These are phyloP conservation scores for Chaenogobius annularis DNA, from an alignment of 2,113 vertebrate genomes.

Conservation along the genomic window DNA sequence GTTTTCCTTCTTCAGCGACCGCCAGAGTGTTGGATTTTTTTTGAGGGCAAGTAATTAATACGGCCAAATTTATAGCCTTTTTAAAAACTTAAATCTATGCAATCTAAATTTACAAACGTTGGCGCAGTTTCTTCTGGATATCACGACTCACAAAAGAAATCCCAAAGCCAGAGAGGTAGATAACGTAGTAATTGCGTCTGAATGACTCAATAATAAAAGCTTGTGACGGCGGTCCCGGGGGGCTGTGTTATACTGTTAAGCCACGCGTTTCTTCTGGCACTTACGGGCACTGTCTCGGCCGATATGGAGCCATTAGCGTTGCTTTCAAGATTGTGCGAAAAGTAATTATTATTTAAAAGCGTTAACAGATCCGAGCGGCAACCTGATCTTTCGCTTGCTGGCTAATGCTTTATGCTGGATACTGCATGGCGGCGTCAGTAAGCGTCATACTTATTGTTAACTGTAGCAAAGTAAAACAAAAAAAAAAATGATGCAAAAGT, in stretches of 20 bases:
- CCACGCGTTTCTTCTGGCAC: neutral
- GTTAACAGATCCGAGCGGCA: neutral
- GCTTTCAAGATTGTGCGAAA: neutral
- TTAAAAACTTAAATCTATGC: neutral
- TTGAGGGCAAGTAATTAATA: slow-evolving; percentile 9
- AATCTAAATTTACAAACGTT: neutral
- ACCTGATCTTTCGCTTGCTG: neutral
- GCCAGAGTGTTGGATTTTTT: slow-evolving; percentile 51
- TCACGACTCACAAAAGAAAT: neutral
- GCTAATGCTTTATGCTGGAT: too few species aligned
- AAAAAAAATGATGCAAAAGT: too few species aligned
- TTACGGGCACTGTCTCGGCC: slow-evolving; percentile 14
- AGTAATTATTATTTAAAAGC: neutral
- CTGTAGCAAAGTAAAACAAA: too few species aligned
- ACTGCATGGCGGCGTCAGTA: neutral
- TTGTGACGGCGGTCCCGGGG: slow-evolving; percentile 2
- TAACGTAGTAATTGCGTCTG: slow-evolving; percentile 20
- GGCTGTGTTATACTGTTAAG: slow-evolving; percentile 5
- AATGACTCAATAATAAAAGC: slow-evolving; percentile 19
- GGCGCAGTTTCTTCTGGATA: slow-evolving; percentile 1
- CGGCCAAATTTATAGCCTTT: slow-evolving; percentile 3
- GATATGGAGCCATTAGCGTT: neutral
- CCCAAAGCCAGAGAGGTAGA: neutral
- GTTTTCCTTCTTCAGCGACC: slow-evolving; percentile 39
- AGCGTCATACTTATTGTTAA: neutral